Evolutionary conservation across 1,140 invertebrate species (phyloP).

Genomic region (Chlorops oryzae): DNA sequence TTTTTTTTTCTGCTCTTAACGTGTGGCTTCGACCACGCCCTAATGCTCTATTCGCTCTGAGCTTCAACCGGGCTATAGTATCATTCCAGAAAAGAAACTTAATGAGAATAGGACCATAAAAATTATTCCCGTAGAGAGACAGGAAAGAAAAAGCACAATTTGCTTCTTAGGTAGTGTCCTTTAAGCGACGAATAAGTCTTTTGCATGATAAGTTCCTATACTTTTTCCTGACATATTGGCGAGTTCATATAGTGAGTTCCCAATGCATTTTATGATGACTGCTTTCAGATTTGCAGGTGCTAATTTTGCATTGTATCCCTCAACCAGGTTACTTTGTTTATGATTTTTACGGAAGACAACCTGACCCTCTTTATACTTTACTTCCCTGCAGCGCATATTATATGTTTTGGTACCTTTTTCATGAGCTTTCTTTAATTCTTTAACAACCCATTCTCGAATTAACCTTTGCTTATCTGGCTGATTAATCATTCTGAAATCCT

Average conservation of each 20-base stretch:
- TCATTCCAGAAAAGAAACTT: no score
- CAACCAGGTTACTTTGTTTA: constrained; percentile 6
- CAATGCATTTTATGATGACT: constrained; percentile 6
- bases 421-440: not conserved
- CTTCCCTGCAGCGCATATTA: constrained; percentile 4
- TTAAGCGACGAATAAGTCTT: no score
- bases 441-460: not conserved
- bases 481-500: not conserved
- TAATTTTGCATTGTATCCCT: constrained; percentile 12
- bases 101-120: no score
- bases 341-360: constrained; percentile 8
- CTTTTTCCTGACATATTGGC: no score
- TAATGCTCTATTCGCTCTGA: no score
- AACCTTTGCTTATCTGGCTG: not conserved
- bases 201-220: no score
- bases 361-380: constrained; percentile 2
- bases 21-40: no score
- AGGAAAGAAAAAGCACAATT: no score
- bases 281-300: constrained; percentile 8
- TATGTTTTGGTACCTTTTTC: constrained; percentile 6
- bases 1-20: no score
- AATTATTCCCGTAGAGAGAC: no score
- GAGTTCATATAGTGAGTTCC: not conserved
- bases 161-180: no score
- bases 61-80: no score